These are phyloP conservation scores for Electrophaes corylata DNA, from an alignment of 2,888 invertebrate species.

Conservation along the genomic window DNA sequence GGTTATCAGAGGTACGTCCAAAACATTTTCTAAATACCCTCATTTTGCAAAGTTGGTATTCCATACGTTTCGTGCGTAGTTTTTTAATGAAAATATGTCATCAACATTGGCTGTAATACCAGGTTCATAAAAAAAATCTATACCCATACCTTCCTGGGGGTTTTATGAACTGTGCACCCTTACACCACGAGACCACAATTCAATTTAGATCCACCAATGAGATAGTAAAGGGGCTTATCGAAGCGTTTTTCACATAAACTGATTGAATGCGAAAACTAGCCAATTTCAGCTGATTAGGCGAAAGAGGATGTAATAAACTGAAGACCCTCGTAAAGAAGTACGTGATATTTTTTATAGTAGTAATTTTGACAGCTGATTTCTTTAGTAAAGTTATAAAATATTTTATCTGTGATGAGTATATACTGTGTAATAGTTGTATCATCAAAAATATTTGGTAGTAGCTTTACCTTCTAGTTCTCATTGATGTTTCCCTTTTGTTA, in stretches of 20 bases:
- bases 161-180: conserved; percentile 72
- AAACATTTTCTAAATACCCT: too few relatives aligned
- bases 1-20: too few relatives aligned
- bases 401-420: neutral
- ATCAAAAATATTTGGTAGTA: too few relatives aligned
- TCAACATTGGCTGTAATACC: too few relatives aligned
- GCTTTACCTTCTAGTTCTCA: too few relatives aligned
- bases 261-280: conserved; percentile 34
- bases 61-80: too few relatives aligned
- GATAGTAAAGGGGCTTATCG: conserved; percentile 61
- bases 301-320: conserved; percentile 24
- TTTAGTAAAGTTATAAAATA: conserved; percentile 10
- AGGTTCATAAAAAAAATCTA: neutral
- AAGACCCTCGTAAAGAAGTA: conserved; percentile 24
- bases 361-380: conserved; percentile 12
- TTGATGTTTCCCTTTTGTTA: too few relatives aligned
- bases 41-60: too few relatives aligned
- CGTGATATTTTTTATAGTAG: conserved; percentile 14
- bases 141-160: conserved; percentile 37
- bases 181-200: conserved; percentile 61
- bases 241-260: conserved; percentile 38
- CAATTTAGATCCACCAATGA: conserved; percentile 77
- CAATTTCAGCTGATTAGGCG: conserved; percentile 31
- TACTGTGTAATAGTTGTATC: conserved; percentile 1
- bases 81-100: too few relatives aligned